Conservation (phyloP, 2,113 vertebrate species). For the Proteles cristata region DNA sequence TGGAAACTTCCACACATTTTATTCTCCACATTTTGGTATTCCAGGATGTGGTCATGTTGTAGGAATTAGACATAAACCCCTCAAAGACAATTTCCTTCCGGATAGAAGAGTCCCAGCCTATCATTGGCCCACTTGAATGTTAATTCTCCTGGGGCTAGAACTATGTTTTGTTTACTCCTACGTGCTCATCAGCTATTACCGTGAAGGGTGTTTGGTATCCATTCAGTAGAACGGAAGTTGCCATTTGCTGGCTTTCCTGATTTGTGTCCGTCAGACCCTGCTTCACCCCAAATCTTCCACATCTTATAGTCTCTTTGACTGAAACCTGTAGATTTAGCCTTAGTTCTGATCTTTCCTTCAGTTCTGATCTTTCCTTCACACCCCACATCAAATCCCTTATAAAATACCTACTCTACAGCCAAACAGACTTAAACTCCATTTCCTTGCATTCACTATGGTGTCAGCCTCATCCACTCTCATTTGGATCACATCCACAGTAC, state of each 20-base stretch:
- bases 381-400: background rate
- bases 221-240: background rate
- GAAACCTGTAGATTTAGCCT: background rate
- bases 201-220: too few relatives aligned
- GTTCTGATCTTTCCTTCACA: background rate
- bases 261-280: background rate
- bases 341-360: background rate
- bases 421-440: background rate
- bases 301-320: background rate
- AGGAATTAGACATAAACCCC: background rate
- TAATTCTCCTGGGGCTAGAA: background rate
- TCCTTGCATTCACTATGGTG: background rate
- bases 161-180: background rate
- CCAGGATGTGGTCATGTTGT: background rate
- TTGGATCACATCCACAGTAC: background rate
- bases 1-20: background rate
- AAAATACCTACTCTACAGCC: background rate
- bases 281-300: background rate
- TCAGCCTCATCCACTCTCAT: background rate
- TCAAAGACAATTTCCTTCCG: background rate
- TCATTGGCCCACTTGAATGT: background rate
- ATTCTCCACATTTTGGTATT: background rate
- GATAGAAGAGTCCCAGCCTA: background rate
- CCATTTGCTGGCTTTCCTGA: background rate
- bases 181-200: accelerated